Evolutionary conservation across 2,888 invertebrate species (phyloP), one percentile per base, ranked within the genome.

Genomic region (Tiliacea aurago): DNA sequence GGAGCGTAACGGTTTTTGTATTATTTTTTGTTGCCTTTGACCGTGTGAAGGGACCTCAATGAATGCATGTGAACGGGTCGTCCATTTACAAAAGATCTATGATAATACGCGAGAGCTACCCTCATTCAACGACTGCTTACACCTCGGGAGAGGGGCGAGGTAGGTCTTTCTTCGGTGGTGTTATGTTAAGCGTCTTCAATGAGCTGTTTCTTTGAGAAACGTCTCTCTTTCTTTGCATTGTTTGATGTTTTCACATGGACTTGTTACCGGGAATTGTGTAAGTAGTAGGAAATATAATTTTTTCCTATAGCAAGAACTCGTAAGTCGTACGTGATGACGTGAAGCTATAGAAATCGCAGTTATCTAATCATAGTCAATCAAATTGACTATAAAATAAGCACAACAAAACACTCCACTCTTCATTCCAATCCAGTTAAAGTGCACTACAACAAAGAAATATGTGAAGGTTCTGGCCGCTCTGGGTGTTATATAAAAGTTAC

Each of bases 1-100:
- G 93, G 93, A 93, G 92, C 94, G 90, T 96, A 96, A 96, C 96
- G 95, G 96, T 95, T 95, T 96, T 96, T 95, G 94, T 96, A 93
- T 94, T 94, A 94, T 95, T 96, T 96, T 96, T 96, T 95, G 95
- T 94, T 93, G 91, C 91, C 90, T 94, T 91, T 93, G 94, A 94
- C 94, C 95, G 96, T 95, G 95, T 94, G 95, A 95, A 94, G 94
- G 93, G 93, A 92, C 90, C 92, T 96, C 94, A 96, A 96, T 96
- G 95, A 94, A 92, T 94, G 91, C 93, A 94, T 95, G 94, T 94
- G 94, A 92, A 91, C 88, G 88, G 85, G 81, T 75, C 89, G 89
- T 69, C 94, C 92, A 91, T 69, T 90, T 77, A 86, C 72, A 74
- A 83, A 83, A 88, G 95, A 91, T 64, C 93, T 89, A 68, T 88